Evolutionary conservation across 2,888 invertebrate species (phyloP).

Genomic region (Chymomyza fuscimana): DNA sequence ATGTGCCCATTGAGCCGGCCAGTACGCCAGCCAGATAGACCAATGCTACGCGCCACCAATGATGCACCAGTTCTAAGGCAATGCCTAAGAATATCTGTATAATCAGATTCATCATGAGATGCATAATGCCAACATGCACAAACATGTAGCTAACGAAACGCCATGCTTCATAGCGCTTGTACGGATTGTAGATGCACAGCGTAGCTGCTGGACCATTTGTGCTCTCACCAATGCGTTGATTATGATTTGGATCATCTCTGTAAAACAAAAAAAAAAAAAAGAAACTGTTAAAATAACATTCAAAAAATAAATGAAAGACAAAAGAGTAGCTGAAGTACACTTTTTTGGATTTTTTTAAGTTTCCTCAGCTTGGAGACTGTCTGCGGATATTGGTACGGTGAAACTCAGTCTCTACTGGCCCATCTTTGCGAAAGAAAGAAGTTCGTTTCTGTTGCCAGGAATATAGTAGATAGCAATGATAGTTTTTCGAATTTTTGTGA

Average conservation of each 20-base stretch:
- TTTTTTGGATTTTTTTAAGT: too few species aligned
- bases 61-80: slow-evolving; percentile 97
- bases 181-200: slow-evolving; percentile 93
- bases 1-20: slow-evolving; percentile 91
- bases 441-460: too few species aligned
- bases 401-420: too few species aligned
- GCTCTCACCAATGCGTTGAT: slow-evolving; percentile 76
- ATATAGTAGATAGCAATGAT: too few species aligned
- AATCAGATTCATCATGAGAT: slow-evolving; percentile 93
- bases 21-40: slow-evolving; percentile 92
- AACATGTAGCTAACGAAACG: slow-evolving; percentile 97
- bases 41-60: slow-evolving; percentile 93
- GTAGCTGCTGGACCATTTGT: slow-evolving; percentile 89
- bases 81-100: slow-evolving; percentile 96
- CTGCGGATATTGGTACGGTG: too few species aligned
- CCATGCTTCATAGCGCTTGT: slow-evolving; percentile 93
- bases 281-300: too few species aligned
- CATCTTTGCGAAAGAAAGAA: too few species aligned
- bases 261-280: not conserved
- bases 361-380: too few species aligned
- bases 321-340: too few species aligned
- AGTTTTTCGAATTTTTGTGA: too few species aligned
- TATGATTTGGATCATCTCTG: slow-evolving; percentile 78
- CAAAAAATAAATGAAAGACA: too few species aligned
- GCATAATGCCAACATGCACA: slow-evolving; percentile 94